phyloP scores from a whole-genome alignment of 2,888 invertebrate genomes.

The Polydrusus cervinus region DNA sequence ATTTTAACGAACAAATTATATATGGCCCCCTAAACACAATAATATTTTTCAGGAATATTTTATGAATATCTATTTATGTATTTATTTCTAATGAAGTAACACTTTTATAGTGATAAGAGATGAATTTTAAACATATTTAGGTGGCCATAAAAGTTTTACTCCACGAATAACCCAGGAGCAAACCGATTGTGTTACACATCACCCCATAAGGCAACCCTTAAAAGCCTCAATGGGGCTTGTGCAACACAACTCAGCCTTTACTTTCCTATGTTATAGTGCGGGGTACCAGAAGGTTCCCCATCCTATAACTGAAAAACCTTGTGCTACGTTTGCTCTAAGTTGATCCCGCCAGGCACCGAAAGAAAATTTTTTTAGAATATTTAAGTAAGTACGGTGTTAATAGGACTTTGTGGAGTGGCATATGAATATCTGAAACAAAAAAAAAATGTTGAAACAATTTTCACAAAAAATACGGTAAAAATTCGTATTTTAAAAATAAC shows the following conservation, averaged over 20 bases:
- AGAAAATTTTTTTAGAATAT: background rate
- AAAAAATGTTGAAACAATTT: too few relatives aligned
- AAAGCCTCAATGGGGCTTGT: background rate
- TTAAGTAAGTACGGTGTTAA: too few relatives aligned
- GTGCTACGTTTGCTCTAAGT: background rate
- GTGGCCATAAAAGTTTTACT: background rate
- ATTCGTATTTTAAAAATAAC: too few relatives aligned
- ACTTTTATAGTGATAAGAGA: background rate
- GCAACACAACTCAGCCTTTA: background rate
- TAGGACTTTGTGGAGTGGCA: too few relatives aligned
- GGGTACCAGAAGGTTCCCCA: background rate
- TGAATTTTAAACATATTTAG: background rate
- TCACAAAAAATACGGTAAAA: too few relatives aligned
- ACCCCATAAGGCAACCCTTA: background rate
- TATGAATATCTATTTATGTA: too few relatives aligned
- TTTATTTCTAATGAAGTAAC: too few relatives aligned
- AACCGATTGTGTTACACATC: background rate
- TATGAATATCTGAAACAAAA: too few relatives aligned
- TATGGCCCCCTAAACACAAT: background rate
- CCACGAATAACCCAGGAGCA: background rate
- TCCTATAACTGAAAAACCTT: slow-evolving; percentile 9
- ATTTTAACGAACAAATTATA: slow-evolving; percentile 1
- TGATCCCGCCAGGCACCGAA: background rate
- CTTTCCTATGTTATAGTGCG: slow-evolving; percentile 6
- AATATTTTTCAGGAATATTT: background rate